Conservation (phyloP, 2,113 vertebrate genomes). For the Potamarius usumacintae region DNA sequence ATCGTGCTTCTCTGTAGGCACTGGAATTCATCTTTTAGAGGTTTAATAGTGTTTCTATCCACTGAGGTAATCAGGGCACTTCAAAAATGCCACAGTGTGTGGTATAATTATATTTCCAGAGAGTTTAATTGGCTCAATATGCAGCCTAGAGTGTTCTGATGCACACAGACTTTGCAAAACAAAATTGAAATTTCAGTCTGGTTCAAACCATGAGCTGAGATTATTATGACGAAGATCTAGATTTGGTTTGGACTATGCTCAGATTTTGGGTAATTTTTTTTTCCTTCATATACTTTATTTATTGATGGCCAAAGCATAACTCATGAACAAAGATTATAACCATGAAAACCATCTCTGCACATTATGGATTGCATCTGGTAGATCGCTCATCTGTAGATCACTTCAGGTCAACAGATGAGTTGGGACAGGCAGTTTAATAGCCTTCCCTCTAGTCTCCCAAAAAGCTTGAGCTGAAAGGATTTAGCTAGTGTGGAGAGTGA, state of each 20-base stretch:
- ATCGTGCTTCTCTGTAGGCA: slow-evolving; percentile 27
- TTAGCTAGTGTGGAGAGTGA: not conserved
- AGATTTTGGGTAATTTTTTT: not conserved
- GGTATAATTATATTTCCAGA: not conserved
- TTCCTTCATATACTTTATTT: not conserved
- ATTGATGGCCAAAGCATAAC: not conserved
- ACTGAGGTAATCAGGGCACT: slow-evolving; percentile 35
- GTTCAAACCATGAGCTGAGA: not conserved
- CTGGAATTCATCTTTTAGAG: slow-evolving; percentile 20
- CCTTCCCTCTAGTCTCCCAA: not conserved
- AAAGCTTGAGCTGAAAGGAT: not conserved
- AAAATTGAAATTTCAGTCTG: not conserved
- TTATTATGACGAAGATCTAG: not conserved
- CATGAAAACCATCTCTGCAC: not conserved
- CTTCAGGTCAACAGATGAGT: not conserved
- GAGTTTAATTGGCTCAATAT: slow-evolving; percentile 1
- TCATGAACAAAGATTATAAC: not conserved
- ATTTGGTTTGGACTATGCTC: slow-evolving; percentile 7
- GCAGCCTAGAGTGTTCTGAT: slow-evolving; percentile 21
- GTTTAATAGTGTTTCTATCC: slow-evolving; percentile 29
- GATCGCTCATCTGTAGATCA: not conserved
- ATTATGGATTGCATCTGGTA: not conserved
- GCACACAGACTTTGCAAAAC: not conserved
- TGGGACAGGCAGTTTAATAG: not conserved
- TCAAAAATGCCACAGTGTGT: slow-evolving; percentile 40